Evolutionary conservation across 2,113 vertebrate species (phyloP).

Genomic region (Sceloporus undulatus): DNA sequence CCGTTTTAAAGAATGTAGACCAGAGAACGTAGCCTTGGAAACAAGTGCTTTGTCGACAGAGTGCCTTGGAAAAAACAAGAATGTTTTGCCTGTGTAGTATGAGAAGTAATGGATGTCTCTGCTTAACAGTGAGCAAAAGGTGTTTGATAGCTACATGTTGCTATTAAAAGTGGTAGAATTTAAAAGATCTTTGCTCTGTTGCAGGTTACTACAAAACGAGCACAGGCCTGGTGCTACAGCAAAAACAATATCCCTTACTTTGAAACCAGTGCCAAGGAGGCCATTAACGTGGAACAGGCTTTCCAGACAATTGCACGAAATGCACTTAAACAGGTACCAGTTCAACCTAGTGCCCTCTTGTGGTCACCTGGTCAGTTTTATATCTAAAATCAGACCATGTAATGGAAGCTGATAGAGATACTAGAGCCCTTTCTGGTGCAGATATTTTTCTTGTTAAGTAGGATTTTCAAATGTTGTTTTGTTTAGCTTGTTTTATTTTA

Average conservation of each 20-base stretch:
- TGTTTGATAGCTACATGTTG: neutral
- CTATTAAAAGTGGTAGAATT: neutral
- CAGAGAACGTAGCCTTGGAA: neutral
- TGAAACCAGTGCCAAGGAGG: constrained; percentile 99
- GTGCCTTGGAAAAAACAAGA: neutral
- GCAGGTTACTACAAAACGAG: constrained; percentile 96
- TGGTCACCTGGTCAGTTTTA: neutral
- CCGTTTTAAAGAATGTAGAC: neutral
- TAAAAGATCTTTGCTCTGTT: constrained; percentile 37
- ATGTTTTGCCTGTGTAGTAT: neutral
- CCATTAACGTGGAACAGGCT: constrained; percentile 98
- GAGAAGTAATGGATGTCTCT: neutral
- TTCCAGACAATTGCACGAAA: constrained; percentile 99
- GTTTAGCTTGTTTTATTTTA: too few relatives aligned
- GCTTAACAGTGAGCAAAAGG: neutral
- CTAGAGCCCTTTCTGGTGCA: neutral
- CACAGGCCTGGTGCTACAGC: constrained; percentile 99
- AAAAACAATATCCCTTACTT: constrained; percentile 99
- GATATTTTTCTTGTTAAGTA: neutral
- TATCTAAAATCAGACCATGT: too few relatives aligned
- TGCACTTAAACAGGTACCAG: constrained; percentile 95
- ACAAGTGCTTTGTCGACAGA: neutral
- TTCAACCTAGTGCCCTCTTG: neutral
- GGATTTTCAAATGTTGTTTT: neutral
- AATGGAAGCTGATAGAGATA: neutral